Evolutionary conservation across 2,113 vertebrate genomes (phyloP).

Genomic region (Oreochromis spilurus): DNA sequence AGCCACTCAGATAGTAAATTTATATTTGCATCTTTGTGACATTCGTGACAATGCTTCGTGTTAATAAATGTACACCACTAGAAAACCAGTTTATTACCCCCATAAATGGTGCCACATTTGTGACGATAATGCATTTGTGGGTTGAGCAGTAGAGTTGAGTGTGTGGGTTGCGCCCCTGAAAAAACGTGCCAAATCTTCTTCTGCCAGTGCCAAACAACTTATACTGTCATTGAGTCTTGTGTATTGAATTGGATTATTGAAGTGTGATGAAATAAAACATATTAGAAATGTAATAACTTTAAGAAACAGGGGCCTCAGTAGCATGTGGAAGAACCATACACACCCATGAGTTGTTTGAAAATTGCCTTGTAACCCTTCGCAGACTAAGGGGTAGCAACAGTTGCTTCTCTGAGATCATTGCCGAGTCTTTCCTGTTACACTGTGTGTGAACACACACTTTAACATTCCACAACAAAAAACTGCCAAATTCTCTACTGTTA

Average conservation of each 20-base stretch:
- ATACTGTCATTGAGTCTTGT: not conserved
- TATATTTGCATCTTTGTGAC: too few species aligned
- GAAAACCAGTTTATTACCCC: fast-evolving
- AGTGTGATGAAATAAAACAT: not conserved
- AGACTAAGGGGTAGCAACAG: not conserved
- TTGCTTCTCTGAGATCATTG: not conserved
- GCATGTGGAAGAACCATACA: not conserved
- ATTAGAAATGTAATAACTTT: not conserved
- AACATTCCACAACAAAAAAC: not conserved
- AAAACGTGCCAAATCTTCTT: not conserved
- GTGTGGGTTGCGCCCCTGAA: fast-evolving
- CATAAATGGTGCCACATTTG: not conserved
- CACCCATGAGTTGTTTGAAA: not conserved
- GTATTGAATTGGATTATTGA: not conserved
- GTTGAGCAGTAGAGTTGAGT: not conserved
- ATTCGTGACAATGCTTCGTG: too few species aligned
- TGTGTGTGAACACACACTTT: not conserved
- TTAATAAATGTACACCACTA: not conserved
- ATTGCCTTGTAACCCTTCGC: not conserved
- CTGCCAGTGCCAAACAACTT: not conserved
- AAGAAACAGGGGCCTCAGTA: not conserved
- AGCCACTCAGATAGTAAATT: too few species aligned
- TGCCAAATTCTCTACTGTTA: fast-evolving
- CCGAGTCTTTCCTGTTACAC: fast-evolving
- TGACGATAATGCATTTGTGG: not conserved